Conservation (phyloP, 2,113 vertebrate species). For the Xenopus tropicalis region DNA sequence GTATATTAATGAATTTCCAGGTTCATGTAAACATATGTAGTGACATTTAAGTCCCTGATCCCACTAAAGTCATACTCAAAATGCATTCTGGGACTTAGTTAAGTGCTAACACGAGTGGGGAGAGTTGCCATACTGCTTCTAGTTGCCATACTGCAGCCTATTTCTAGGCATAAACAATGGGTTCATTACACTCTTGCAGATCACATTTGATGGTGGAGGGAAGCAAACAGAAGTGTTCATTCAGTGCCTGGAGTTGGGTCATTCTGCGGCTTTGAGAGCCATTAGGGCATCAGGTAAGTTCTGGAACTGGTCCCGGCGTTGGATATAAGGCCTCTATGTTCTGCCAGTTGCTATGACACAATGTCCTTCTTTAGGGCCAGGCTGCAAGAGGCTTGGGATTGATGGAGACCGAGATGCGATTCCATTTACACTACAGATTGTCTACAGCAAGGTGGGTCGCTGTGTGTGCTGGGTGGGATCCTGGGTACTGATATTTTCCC, state of each 20-base stretch:
- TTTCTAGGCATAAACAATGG: no score
- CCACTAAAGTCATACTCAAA: no score
- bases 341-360: not conserved
- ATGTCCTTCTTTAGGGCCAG: constrained; percentile 68
- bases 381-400: constrained; percentile 90
- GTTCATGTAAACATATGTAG: no score
- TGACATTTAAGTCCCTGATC: no score
- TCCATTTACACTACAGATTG: constrained; percentile 84
- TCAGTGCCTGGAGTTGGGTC: constrained; percentile 91
- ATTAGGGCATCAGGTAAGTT: constrained; percentile 89
- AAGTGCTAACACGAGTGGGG: no score
- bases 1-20: no score
- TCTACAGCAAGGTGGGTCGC: constrained; percentile 81
- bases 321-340: no score
- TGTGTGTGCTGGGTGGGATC: no score
- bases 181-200: constrained; percentile 56
- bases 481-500: no score
- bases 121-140: no score
- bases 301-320: not conserved
- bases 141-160: no score
- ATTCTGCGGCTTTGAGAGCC: constrained; percentile 83
- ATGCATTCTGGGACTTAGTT: no score
- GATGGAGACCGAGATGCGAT: constrained; percentile 91
- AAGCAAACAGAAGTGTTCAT: constrained; percentile 88
- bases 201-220: constrained; percentile 82